Conservation (phyloP, 1,140 invertebrate species). For the Philotrypesis tridentata region DNA sequence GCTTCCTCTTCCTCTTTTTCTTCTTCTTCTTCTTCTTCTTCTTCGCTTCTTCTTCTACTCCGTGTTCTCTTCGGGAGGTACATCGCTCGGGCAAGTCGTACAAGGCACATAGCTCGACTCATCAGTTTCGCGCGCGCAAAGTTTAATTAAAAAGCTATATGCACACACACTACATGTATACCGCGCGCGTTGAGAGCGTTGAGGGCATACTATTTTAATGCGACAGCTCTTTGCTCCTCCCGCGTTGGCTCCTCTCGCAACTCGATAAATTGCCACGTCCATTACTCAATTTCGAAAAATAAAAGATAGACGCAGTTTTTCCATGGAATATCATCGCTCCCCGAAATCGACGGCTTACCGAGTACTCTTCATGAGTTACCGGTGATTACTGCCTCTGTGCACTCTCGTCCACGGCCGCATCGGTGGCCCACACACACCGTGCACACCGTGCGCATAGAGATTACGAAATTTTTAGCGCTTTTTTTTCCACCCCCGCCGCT, state of each 20-base stretch:
- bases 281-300: background rate
- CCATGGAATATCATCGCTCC: background rate
- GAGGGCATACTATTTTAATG: too few relatives aligned
- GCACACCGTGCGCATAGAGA: too few relatives aligned
- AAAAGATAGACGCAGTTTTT: background rate
- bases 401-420: too few relatives aligned
- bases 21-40: background rate
- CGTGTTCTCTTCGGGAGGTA: background rate
- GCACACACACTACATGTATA: too few relatives aligned
- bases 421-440: too few relatives aligned
- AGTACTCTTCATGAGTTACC: background rate
- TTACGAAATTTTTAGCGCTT: background rate
- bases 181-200: too few relatives aligned
- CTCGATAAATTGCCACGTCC: background rate
- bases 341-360: background rate
- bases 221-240: too few relatives aligned
- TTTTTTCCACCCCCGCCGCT: too few relatives aligned
- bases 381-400: background rate
- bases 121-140: background rate
- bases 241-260: too few relatives aligned
- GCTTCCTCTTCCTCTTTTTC: too few relatives aligned
- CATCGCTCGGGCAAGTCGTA: background rate
- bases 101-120: background rate
- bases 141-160: constrained; percentile 33
- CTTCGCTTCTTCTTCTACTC: background rate